Evolutionary conservation across 2,888 invertebrate species (phyloP).

Genomic region (Eumacrocentrus americanus): DNA sequence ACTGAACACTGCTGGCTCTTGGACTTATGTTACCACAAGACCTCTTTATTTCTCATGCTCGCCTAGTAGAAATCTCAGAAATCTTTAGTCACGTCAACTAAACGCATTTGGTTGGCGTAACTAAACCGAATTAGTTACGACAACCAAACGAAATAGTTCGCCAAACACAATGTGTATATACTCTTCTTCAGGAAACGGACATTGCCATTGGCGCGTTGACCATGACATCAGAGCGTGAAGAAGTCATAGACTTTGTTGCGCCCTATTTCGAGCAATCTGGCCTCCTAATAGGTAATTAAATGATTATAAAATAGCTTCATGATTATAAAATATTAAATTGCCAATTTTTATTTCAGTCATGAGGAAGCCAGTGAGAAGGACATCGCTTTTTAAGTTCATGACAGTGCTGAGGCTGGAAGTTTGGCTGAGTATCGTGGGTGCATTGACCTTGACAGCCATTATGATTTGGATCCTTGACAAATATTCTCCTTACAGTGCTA

Average conservation of each 20-base stretch:
- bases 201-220: conserved; percentile 81
- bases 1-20: no score
- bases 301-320: neutral
- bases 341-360: conserved; percentile 75
- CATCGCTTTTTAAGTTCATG: conserved; percentile 92
- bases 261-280: conserved; percentile 93
- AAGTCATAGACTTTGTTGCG: conserved; percentile 87
- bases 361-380: conserved; percentile 79
- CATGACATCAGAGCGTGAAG: conserved; percentile 90
- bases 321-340: no score
- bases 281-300: conserved; percentile 77
- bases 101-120: neutral
- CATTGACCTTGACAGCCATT: conserved; percentile 80
- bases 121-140: neutral
- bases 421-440: conserved; percentile 87
- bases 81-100: neutral
- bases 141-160: no score
- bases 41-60: no score
- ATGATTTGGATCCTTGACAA: conserved; percentile 90
- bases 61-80: no score
- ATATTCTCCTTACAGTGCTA: conserved; percentile 87
- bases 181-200: conserved; percentile 80
- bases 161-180: no score
- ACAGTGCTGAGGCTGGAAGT: conserved; percentile 87
- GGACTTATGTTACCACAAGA: no score